Conservation (phyloP, 2,888 invertebrate genomes). For the Nemotelus pantherinus region DNA sequence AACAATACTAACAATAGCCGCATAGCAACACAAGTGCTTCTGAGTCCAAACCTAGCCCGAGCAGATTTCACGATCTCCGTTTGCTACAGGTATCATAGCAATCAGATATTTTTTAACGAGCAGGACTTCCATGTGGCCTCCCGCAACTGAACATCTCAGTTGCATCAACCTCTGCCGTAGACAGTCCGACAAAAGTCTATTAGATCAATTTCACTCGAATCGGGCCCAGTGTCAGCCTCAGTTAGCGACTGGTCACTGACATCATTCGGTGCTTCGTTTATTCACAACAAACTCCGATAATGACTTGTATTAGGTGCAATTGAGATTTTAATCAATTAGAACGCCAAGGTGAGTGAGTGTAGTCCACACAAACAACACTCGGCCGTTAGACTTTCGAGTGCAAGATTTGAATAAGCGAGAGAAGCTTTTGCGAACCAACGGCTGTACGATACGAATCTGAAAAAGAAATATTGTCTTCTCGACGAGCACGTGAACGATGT, state of each 20-base stretch:
- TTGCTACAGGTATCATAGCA: slow-evolving; percentile 25
- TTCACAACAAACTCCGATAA: slow-evolving; percentile 27
- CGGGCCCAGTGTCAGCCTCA: not conserved
- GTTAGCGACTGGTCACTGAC: too few species aligned
- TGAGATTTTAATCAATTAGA: slow-evolving; percentile 38
- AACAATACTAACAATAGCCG: too few species aligned
- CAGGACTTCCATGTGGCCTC: slow-evolving; percentile 5
- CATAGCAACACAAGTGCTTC: not conserved
- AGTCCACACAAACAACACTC: not conserved
- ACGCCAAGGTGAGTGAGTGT: slow-evolving; percentile 15
- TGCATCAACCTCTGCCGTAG: slow-evolving; percentile 4
- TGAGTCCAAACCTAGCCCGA: not conserved
- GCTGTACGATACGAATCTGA: not conserved
- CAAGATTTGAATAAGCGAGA: not conserved
- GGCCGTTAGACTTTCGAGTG: not conserved
- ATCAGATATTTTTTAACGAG: slow-evolving; percentile 41
- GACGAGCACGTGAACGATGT: slow-evolving; percentile 12
- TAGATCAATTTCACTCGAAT: slow-evolving; percentile 14
- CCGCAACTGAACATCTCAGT: not conserved
- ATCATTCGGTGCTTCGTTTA: not conserved
- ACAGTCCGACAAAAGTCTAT: not conserved
- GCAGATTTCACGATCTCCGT: not conserved
- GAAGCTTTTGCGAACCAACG: not conserved
- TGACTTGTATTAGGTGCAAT: slow-evolving; percentile 38
- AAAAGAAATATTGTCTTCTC: not conserved